These are phyloP conservation scores for Machimus rusticus DNA, from an alignment of 2,888 invertebrate species.

Conservation along the genomic window DNA sequence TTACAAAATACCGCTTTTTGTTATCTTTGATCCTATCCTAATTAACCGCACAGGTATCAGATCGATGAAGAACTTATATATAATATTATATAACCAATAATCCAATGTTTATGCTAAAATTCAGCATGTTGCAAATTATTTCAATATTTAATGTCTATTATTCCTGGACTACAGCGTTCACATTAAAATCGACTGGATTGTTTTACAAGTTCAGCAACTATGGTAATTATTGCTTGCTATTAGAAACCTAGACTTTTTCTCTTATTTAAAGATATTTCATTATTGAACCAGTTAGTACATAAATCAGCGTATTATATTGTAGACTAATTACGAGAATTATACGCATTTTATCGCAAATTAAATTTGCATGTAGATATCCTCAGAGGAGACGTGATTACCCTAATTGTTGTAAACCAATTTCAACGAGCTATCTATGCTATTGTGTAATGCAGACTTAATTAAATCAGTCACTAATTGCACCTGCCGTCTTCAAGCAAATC, in stretches of 20 bases:
- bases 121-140: no score
- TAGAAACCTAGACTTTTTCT: neutral
- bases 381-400: neutral
- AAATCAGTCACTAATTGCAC: neutral
- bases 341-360: neutral
- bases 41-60: no score
- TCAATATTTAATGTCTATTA: no score
- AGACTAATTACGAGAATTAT: neutral
- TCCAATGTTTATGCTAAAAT: no score
- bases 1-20: no score
- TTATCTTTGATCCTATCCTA: no score
- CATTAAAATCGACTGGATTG: no score
- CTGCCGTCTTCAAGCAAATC: neutral
- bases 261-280: neutral
- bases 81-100: no score
- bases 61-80: no score
- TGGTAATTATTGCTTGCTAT: no score
- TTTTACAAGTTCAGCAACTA: no score
- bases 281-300: neutral
- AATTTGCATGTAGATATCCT: neutral
- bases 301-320: neutral
- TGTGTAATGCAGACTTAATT: neutral
- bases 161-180: no score
- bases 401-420: neutral
- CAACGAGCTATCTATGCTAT: neutral